These are phyloP conservation scores for Synergus laeviventris DNA, from an alignment of 2,888 invertebrate species.

Conservation along the genomic window DNA sequence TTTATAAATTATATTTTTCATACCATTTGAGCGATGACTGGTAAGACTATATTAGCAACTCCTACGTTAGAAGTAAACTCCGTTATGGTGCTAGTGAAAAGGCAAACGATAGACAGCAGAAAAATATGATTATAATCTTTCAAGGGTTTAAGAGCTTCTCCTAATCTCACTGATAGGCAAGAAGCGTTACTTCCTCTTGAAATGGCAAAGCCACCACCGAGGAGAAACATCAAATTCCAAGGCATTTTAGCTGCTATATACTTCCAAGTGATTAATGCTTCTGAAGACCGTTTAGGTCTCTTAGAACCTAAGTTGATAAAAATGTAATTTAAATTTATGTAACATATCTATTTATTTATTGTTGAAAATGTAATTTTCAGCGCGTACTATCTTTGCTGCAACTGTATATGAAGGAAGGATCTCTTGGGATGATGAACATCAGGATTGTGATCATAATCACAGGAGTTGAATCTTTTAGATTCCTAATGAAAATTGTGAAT, in stretches of 20 bases:
- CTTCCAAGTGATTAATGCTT: constrained; percentile 77
- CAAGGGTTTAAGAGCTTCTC: constrained; percentile 73
- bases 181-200: constrained; percentile 78
- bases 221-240: constrained; percentile 79
- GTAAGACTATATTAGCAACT: constrained; percentile 78
- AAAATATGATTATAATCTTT: constrained; percentile 69
- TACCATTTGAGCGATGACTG: constrained; percentile 77
- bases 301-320: constrained; percentile 50
- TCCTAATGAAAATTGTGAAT: constrained; percentile 46
- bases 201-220: constrained; percentile 81
- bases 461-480: constrained; percentile 68
- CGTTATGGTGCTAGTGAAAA: constrained; percentile 77
- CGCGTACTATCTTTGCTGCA: constrained; percentile 60
- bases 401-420: constrained; percentile 69
- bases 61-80: constrained; percentile 80
- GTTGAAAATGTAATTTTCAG: neutral
- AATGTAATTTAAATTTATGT: neutral
- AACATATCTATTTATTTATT: no score
- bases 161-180: constrained; percentile 76
- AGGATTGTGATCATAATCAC: constrained; percentile 78
- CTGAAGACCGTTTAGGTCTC: constrained; percentile 62
- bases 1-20: constrained; percentile 40
- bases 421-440: constrained; percentile 78
- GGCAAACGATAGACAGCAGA: constrained; percentile 75
- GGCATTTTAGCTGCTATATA: constrained; percentile 77